phyloP scores from a whole-genome alignment of 2,888 invertebrate species.

The Agapetus fuscipes region DNA sequence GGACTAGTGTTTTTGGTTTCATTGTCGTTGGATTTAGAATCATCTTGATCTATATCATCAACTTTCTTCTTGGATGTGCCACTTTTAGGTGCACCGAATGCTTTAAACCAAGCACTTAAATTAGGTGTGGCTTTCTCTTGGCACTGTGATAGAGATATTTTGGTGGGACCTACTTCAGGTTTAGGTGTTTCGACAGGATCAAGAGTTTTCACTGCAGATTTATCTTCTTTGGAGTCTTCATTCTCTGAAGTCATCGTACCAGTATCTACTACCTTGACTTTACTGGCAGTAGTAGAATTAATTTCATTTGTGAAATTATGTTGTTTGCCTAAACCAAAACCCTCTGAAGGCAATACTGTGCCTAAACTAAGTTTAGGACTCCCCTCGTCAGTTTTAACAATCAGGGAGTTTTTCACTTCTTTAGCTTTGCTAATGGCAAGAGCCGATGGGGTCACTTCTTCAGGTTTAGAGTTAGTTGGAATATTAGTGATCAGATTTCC shows the following conservation, averaged over 20 bases:
- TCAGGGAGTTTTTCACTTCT: conserved; percentile 45
- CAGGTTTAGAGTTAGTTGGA: conserved; percentile 45
- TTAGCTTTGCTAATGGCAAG: conserved; percentile 40
- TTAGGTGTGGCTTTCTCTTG: conserved; percentile 72
- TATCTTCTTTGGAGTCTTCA: conserved; percentile 23
- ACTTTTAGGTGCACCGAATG: conserved; percentile 78
- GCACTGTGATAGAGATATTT: conserved; percentile 30
- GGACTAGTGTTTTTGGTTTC: conserved; percentile 31
- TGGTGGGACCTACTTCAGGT: conserved; percentile 23
- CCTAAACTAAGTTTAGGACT: conserved; percentile 79
- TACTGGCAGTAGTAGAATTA: conserved; percentile 14
- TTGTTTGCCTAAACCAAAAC: conserved; percentile 54
- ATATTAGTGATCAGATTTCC: conserved; percentile 71
- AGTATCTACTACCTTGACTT: conserved; percentile 27
- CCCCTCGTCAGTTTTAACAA: conserved; percentile 53
- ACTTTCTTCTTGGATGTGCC: conserved; percentile 50
- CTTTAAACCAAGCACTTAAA: conserved; percentile 86
- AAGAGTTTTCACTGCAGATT: conserved; percentile 16
- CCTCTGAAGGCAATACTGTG: conserved; percentile 67
- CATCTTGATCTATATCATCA: conserved; percentile 43
- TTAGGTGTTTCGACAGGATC: conserved; percentile 26
- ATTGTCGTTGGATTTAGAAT: conserved; percentile 31
- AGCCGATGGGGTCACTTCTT: conserved; percentile 49
- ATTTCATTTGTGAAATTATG: conserved; percentile 46
- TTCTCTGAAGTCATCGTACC: conserved; percentile 26